Base-by-base conservation (phyloP, 2,113 vertebrate genomes). In the Urocolius indicus region DNA sequence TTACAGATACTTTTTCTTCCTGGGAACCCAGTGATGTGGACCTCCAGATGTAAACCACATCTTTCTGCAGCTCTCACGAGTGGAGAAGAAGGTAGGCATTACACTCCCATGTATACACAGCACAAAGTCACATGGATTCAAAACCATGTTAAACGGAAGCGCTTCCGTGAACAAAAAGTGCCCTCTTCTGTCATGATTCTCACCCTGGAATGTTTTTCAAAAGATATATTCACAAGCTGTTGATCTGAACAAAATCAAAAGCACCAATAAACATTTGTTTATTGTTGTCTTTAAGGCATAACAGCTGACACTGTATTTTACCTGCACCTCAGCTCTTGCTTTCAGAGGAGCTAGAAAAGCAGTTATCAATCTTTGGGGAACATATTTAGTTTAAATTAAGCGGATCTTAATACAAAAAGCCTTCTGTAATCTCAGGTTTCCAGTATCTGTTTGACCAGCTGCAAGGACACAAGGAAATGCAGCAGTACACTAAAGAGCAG, bases 221-320 rank as follows among this genome's bases (percentile, higher is more conserved):
- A 92, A 82, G 46, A 73, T 16, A 8, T 30, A 24, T 83, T 90
- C 59, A 17, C n/a, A 66, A 73, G 17, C 36, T 68, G 51, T 67
- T 29, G 49, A 61, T 87, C 73, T 78, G 81, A 84, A 52, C 16
- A 61, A 45, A 11, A 13, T 68, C 66, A 84, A 93, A 94, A 26
- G 57, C 36, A 41, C 36, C 52, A 62, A 84, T 92, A 90, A 94
- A 55, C 29, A 41, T 8, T 71, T 58, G 63, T 79, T 91, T 87
- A 68, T 79, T 67, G 34, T 78, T 88, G 76, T 68, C 87, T 85
- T 77, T 68, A 88, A 86, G 68, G 49, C 74, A 51, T 61, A 82
- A 89, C 48, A 55, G 61, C 32, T 77, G 72, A 88, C 81, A 22
- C 4, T 66, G 16, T 84, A 23, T 90, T 93, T 94, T 86, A 81